Evolutionary conservation across 2,113 vertebrate species (phyloP).

Genomic region (Perccottus glenii): DNA sequence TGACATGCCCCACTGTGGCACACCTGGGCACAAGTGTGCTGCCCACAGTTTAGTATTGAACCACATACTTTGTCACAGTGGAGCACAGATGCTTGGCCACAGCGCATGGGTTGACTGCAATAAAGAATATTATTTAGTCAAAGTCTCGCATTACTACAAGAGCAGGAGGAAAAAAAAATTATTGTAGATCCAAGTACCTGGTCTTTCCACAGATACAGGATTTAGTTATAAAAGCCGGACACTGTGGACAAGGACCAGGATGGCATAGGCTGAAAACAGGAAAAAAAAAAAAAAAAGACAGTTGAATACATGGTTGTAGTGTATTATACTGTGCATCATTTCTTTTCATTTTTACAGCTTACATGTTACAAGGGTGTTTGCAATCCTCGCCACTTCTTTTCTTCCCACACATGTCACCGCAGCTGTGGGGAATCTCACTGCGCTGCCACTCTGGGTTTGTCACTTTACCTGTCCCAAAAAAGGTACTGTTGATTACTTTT

Average conservation of each 20-base stretch:
- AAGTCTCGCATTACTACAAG: not conserved
- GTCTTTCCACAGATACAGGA: conserved; percentile 91
- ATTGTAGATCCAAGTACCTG: conserved; percentile 76
- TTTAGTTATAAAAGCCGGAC: conserved; percentile 93
- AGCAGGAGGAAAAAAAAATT: not conserved
- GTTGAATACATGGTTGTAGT: not conserved
- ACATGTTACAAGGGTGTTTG: conserved; percentile 98
- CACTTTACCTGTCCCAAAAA: conserved; percentile 85
- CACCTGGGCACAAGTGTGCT: conserved; percentile 88
- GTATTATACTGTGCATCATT: not conserved
- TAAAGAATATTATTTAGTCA: not conserved
- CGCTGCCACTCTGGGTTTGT: conserved; percentile 97
- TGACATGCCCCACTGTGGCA: conserved; percentile 90
- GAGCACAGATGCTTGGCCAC: conserved; percentile 86
- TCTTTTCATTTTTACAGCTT: conserved; percentile 62
- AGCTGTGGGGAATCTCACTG: conserved; percentile 98
- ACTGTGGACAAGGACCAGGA: conserved; percentile 95
- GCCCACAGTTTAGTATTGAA: conserved; percentile 86
- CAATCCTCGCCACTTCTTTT: conserved; percentile 90
- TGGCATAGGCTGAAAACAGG: conserved; percentile 87
- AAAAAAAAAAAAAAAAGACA: conserved; percentile 1
- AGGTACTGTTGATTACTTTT: not conserved
- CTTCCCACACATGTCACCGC: conserved; percentile 97
- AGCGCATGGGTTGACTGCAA: conserved; percentile 91
- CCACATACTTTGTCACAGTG: conserved; percentile 88